These are phyloP conservation scores for Theristus sp. DNA, from an alignment of 2,888 invertebrate genomes.

Conservation along the genomic window DNA sequence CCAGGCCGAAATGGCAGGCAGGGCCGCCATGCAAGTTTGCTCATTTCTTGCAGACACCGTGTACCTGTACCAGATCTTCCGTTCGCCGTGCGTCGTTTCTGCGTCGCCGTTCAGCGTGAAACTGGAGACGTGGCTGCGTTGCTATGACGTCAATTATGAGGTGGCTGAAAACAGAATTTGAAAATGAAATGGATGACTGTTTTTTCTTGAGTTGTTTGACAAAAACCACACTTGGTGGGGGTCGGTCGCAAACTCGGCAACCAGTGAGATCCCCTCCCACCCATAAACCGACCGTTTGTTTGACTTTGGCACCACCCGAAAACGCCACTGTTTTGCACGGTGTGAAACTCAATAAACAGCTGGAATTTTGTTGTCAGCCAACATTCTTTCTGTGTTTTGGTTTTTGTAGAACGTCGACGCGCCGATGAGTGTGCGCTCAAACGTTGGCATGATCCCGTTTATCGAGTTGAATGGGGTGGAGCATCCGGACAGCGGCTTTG, in stretches of 20 bases:
- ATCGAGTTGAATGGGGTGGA: conserved; percentile 84
- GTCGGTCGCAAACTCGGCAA: too few species aligned
- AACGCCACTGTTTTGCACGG: too few species aligned
- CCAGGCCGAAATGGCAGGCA: too few species aligned
- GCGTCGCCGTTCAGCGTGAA: conserved; percentile 80
- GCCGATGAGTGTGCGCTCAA: background rate
- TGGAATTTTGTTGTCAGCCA: background rate
- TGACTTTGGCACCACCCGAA: background rate
- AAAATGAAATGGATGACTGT: too few species aligned
- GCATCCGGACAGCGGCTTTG: conserved; percentile 72
- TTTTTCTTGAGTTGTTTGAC: too few species aligned
- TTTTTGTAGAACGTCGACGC: background rate
- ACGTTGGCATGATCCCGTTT: conserved; percentile 63
- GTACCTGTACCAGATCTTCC: conserved; percentile 78
- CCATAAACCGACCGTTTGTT: background rate
- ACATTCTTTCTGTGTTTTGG: background rate
- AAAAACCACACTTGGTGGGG: too few species aligned
- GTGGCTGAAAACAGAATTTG: conserved; percentile 42
- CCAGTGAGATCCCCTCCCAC: too few species aligned
- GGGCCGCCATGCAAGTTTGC: too few species aligned
- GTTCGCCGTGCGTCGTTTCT: conserved; percentile 70
- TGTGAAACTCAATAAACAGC: background rate
- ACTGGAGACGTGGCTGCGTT: conserved; percentile 83
- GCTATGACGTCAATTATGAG: conserved; percentile 79
- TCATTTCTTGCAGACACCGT: conserved; percentile 55